Conservation (phyloP, 2,797 vertebrate species). For the Bucorvus abyssinicus region DNA sequence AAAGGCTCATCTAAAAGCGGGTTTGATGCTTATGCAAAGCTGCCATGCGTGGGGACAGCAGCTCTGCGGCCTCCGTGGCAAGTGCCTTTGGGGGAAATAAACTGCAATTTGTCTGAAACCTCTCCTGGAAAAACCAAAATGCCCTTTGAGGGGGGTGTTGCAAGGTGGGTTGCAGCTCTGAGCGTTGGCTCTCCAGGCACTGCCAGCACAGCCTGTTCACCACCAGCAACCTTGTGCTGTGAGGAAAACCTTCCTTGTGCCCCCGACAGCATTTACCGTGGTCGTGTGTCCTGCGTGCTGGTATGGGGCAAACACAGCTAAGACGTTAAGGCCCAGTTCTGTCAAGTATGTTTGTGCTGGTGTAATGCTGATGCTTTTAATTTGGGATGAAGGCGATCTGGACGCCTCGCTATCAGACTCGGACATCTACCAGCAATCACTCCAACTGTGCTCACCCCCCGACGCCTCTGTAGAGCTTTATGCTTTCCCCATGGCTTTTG, state of each 20-base stretch:
- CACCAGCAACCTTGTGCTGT: background rate
- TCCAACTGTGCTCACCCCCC: background rate
- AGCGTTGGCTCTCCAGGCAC: too few relatives aligned
- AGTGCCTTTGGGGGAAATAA: background rate
- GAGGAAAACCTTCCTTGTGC: background rate
- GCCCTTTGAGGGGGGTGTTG: background rate
- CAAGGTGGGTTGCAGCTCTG: background rate
- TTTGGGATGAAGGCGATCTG: accelerated
- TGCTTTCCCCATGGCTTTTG: background rate
- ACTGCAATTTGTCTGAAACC: background rate
- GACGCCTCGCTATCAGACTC: background rate
- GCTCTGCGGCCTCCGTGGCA: background rate
- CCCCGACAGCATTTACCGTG: accelerated
- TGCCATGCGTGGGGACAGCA: background rate
- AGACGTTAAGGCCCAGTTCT: background rate
- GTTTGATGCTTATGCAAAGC: background rate
- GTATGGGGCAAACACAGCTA: background rate
- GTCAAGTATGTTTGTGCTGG: background rate
- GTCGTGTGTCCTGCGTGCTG: background rate
- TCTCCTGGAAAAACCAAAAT: accelerated
- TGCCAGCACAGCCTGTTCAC: too few relatives aligned
- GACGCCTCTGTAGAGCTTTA: background rate
- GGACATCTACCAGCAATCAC: background rate
- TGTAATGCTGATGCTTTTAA: background rate
- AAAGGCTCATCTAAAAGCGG: background rate